phyloP scores from a whole-genome alignment of 2,113 vertebrate genomes.

The Pampusana beccarii region DNA sequence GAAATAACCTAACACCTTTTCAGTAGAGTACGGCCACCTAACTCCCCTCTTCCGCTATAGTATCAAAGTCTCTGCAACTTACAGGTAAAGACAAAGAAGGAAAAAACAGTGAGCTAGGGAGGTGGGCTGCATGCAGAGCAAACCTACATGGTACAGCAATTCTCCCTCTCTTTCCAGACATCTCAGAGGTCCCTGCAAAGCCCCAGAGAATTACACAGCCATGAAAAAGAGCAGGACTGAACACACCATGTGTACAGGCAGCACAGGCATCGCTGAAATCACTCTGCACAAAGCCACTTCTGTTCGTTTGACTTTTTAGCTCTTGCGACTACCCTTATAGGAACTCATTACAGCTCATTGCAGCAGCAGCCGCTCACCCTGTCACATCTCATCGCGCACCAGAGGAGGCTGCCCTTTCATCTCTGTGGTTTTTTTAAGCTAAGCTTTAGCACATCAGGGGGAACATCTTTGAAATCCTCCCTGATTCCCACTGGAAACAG shows the following conservation, averaged over 20 bases:
- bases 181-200: background rate
- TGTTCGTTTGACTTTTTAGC: background rate
- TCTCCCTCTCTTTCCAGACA: background rate
- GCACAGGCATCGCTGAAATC: background rate
- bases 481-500: background rate
- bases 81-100: background rate
- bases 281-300: background rate
- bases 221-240: background rate
- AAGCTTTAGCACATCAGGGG: slow-evolving; percentile 13
- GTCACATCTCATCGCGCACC: background rate
- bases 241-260: background rate
- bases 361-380: background rate
- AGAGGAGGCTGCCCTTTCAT: slow-evolving; percentile 41
- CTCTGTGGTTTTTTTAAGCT: background rate
- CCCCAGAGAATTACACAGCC: background rate
- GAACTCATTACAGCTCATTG: background rate
- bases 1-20: background rate
- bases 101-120: background rate
- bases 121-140: background rate
- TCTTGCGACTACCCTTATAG: background rate
- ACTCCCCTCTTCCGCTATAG: background rate
- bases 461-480: slow-evolving; percentile 38
- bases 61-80: background rate
- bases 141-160: fast-evolving
- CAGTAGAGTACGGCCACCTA: background rate